Conservation (phyloP, 2,888 invertebrate species). For the Euphydryas editha region DNA sequence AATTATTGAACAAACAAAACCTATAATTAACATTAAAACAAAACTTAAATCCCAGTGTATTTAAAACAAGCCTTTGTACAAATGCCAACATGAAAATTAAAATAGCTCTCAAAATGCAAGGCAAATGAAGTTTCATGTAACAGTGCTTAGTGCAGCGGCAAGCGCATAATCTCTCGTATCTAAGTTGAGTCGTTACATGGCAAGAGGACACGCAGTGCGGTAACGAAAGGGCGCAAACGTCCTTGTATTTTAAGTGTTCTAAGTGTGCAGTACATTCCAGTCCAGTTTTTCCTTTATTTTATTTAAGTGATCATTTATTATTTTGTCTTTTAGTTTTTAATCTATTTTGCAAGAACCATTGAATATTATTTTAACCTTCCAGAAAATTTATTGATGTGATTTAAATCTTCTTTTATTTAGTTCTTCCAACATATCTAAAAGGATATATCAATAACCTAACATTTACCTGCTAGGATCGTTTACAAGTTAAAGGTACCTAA, state of each 20-base stretch:
- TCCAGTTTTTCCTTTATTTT: neutral
- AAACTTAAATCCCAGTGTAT: neutral
- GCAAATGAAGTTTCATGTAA: slow-evolving; percentile 50
- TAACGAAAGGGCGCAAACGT: slow-evolving; percentile 33
- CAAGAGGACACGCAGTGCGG: slow-evolving; percentile 59
- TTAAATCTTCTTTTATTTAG: no score
- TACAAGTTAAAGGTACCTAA: no score
- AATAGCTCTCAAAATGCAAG: slow-evolving; percentile 38
- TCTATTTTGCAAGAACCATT: no score
- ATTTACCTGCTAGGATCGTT: no score
- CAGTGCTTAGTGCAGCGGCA: slow-evolving; percentile 44
- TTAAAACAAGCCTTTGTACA: neutral
- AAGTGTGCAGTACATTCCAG: slow-evolving; percentile 10
- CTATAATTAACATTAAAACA: neutral
- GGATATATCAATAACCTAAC: no score
- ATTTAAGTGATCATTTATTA: neutral
- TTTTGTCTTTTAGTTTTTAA: neutral
- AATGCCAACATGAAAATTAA: slow-evolving; percentile 36
- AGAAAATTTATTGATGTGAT: no score
- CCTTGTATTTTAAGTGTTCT: slow-evolving; percentile 37
- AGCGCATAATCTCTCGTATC: slow-evolving; percentile 51
- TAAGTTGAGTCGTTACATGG: slow-evolving; percentile 58
- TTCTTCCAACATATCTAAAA: no score
- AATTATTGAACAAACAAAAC: neutral
- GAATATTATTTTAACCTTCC: no score